Base-by-base conservation (phyloP, 2,113 vertebrate genomes). In the Phrynosoma platyrhinos region DNA sequence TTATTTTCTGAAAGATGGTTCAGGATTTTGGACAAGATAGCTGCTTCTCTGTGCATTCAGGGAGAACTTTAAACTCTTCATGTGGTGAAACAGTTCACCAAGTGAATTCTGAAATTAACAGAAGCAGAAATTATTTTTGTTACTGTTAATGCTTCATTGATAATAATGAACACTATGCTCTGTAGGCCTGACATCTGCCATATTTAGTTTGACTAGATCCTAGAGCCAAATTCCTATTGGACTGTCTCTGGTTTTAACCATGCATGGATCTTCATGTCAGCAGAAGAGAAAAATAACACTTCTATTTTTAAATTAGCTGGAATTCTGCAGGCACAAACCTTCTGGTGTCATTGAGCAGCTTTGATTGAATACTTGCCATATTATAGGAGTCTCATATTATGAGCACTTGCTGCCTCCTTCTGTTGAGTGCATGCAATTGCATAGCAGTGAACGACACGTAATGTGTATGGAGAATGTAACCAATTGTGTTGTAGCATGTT, bases 261-360 rank as follows among this genome's bases (percentile, higher is more conserved):
- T 97, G 96, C 96, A 95, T 96, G 95, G 96, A 90, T 95, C 95
- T 97, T 95, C 92, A 62, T 97, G 98, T 98, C 97, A 98, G 97
- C 97, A 95, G 96, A 91, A 95, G 96, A 95, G 96, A 95, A 96
- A 96, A 97, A 97, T 95, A 96, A 95, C 97, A 94, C 95, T 81
- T 97, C 98, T 99, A 98, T 99, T 99, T 99, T 98, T 98, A 98
- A 97, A 94, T 87, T 77, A 27, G 93, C 89, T 97, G 97, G 97
- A 97, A 97, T 97, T 97, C 94, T 90, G 93, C 86, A 90, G 92
- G 95, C 83, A 86, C 94, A 89, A 55, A 89, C 89, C 93, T 72
- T 87, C 92, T 78, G 92, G 87, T 90, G 84, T 92, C 20, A 3
- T 91, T 27, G 79, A 88, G 83, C 64, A 18, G 71, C 91, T 84